Evolutionary conservation across 53 echinoderm and acorn worm species (phyloP), one percentile per base, ranked within the genome.

Genomic region (Holothuria leucospilota): DNA sequence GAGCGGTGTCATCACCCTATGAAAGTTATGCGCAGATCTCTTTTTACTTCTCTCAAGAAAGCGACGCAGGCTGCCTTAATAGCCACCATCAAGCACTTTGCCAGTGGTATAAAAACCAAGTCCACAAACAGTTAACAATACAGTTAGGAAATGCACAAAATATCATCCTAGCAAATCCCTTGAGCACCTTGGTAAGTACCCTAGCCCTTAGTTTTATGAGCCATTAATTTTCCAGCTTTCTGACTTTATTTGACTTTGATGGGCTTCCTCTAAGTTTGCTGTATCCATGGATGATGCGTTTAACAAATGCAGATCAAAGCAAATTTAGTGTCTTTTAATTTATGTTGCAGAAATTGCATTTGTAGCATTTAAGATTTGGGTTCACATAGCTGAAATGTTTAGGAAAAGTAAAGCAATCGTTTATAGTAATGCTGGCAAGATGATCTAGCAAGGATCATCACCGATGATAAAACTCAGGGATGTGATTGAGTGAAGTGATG

Each of bases 201-300:
- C 75, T 53, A 51, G 51, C 53, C 75, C 75, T 24, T 75, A 27
- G 51, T 75, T 75, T 75, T 75, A 75, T 75, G 75, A 75, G 49
- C 75, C 75, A 75, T 75, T 75, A 75, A 75, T 75, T 75, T 75
- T 75, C 75, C 27, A 27, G 51, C 51, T 56, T 56, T 75, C n/a
- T 42, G 75, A 75, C 51, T 75, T 75, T 75, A 75, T 75, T 75
- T 75, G 75, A 75, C 75, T 75, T 75, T 75, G 75, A 75, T 75
- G 26, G 75, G 15, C 18, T 75, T 75, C 25, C 26, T 53, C 25
- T 53, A 14, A 75, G 52, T 23, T 75, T 46, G n/a, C 51, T 75
- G 8, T 52, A 75, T 75, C 52, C 21, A 75, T 75, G 75, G 75
- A 75, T 75, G 75, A 75, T 75, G 75, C 75, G 51, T 75, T 75